Evolutionary conservation across 2,113 vertebrate genomes (phyloP).

Genomic region (Papio anubis): DNA sequence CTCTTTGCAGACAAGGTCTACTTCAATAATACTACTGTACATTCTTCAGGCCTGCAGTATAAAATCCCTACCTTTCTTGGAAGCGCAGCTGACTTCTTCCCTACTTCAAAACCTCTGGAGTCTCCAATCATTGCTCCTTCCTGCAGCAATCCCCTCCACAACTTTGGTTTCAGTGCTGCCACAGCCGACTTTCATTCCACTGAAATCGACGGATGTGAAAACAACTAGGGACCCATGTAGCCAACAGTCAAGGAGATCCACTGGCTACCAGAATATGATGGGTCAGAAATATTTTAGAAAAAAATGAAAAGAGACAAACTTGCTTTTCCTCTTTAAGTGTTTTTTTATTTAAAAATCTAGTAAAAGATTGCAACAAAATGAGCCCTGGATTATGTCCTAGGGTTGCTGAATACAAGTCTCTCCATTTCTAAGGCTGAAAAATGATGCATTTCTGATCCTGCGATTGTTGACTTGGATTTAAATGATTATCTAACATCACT

Average conservation of each 20-base stretch:
- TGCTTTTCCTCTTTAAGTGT: neutral
- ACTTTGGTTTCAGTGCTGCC: neutral
- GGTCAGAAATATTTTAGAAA: neutral
- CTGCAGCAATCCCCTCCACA: neutral
- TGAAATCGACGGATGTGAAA: neutral
- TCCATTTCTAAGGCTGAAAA: neutral
- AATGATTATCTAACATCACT: neutral
- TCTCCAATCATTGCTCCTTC: neutral
- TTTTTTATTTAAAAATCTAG: neutral
- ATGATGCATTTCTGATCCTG: neutral
- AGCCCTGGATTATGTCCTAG: neutral
- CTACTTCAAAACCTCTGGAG: neutral
- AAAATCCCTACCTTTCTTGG: neutral
- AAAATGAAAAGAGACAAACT: neutral
- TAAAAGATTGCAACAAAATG: neutral
- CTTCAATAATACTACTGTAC: neutral
- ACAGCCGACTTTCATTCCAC: neutral
- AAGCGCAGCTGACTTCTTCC: neutral
- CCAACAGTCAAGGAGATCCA: neutral
- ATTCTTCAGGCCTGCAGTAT: neutral
- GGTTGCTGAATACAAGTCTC: neutral
- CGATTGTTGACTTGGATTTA: neutral
- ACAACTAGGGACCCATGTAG: neutral
- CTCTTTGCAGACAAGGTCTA: neutral
- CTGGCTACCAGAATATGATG: neutral